Conservation (phyloP, 2,888 invertebrate genomes). For the Drosophila yooni region DNA sequence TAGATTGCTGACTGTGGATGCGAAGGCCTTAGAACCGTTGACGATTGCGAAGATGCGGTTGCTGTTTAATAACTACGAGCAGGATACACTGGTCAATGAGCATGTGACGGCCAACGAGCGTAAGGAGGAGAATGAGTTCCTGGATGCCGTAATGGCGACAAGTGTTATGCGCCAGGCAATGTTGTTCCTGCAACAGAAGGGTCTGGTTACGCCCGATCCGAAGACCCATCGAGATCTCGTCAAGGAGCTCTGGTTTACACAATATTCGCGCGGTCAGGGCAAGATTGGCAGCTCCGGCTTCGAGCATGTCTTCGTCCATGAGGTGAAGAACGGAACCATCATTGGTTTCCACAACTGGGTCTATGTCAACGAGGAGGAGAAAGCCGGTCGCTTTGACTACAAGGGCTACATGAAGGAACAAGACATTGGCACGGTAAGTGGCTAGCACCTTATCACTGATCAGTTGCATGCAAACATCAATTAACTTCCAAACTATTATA, state of each 20-base stretch:
- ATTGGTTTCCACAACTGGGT: conserved; percentile 97
- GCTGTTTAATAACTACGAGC: conserved; percentile 94
- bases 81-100: conserved; percentile 90
- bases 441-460: not conserved
- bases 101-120: conserved; percentile 90
- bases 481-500: not conserved
- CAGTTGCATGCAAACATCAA: not conserved
- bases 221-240: conserved; percentile 90
- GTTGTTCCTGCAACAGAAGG: conserved; percentile 87
- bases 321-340: conserved; percentile 91
- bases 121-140: conserved; percentile 91
- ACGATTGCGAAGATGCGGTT: conserved; percentile 90
- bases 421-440: conserved; percentile 89
- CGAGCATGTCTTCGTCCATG: conserved; percentile 96
- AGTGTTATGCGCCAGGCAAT: conserved; percentile 89
- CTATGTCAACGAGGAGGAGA: conserved; percentile 92
- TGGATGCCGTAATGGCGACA: conserved; percentile 91
- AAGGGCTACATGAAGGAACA: conserved; percentile 91
- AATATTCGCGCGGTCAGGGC: conserved; percentile 92
- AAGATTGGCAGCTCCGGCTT: conserved; percentile 95
- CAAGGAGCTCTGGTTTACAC: conserved; percentile 91
- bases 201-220: conserved; percentile 88
- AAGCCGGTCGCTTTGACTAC: conserved; percentile 89
- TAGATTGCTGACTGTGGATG: conserved; percentile 89
- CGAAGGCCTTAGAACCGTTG: conserved; percentile 86